Evolutionary conservation across 2,888 invertebrate genomes (phyloP).

Genomic region (Drosophila suboccidentalis): DNA sequence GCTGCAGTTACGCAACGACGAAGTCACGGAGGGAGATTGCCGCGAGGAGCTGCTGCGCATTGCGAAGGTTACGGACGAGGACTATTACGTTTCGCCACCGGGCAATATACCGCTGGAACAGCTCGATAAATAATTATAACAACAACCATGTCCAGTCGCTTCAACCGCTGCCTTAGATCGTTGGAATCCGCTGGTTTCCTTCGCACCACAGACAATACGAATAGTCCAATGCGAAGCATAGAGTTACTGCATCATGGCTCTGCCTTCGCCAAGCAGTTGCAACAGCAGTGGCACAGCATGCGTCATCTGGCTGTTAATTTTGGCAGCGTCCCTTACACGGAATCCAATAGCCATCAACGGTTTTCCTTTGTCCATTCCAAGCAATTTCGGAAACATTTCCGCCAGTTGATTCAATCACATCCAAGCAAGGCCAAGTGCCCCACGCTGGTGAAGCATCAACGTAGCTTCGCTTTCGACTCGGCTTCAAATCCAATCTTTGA

Average conservation of each 20-base stretch:
- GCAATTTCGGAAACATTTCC: slow-evolving; percentile 66
- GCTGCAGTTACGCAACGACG: slow-evolving; percentile 89
- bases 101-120: slow-evolving; percentile 92
- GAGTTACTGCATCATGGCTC: slow-evolving; percentile 67
- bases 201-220: slow-evolving; percentile 4
- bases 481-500: slow-evolving; percentile 38
- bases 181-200: slow-evolving; percentile 61
- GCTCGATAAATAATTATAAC: slow-evolving; percentile 32
- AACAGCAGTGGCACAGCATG: slow-evolving; percentile 64
- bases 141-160: slow-evolving; percentile 46
- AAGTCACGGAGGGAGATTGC: slow-evolving; percentile 89
- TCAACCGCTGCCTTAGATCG: slow-evolving; percentile 63
- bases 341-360: slow-evolving; percentile 30
- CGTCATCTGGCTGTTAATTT: slow-evolving; percentile 57
- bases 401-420: slow-evolving; percentile 52
- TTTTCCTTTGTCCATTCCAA: slow-evolving; percentile 79
- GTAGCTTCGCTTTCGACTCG: background rate
- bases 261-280: slow-evolving; percentile 61
- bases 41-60: slow-evolving; percentile 90
- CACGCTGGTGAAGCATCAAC: slow-evolving; percentile 67
- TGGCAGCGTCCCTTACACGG: background rate
- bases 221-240: slow-evolving; percentile 36
- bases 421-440: slow-evolving; percentile 74
- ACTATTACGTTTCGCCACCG: slow-evolving; percentile 96
- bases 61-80: slow-evolving; percentile 92